These are phyloP conservation scores for Holotrichia oblita DNA, from an alignment of 1,140 invertebrate genomes.

Conservation along the genomic window DNA sequence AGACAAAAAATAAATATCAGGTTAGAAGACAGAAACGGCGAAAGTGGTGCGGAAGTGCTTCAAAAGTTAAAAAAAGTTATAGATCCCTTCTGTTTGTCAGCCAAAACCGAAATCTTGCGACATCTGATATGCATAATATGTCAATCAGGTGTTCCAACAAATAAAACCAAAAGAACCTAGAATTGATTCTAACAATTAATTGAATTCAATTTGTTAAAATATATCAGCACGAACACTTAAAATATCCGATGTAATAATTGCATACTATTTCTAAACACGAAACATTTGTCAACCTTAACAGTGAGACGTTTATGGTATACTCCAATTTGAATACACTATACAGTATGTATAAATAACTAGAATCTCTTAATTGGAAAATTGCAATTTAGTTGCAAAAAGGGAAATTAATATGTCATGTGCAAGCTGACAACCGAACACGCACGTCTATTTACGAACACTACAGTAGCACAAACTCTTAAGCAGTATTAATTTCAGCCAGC, in stretches of 20 bases:
- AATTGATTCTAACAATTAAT: background rate
- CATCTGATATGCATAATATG: too few relatives aligned
- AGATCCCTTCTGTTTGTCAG: too few relatives aligned
- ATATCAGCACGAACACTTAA: background rate
- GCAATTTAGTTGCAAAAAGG: background rate
- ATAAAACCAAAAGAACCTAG: too few relatives aligned
- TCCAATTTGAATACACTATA: background rate
- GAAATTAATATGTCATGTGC: conserved; percentile 2
- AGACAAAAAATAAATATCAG: too few relatives aligned
- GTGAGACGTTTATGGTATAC: background rate
- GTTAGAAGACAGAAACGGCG: too few relatives aligned
- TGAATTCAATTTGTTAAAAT: background rate
- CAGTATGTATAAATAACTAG: background rate
- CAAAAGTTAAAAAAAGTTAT: too few relatives aligned
- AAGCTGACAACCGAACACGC: background rate
- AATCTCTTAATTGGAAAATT: background rate
- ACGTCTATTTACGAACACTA: background rate
- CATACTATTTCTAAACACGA: too few relatives aligned
- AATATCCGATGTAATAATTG: background rate
- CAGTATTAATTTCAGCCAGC: background rate
- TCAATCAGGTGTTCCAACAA: too few relatives aligned
- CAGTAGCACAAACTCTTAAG: background rate
- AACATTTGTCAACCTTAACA: background rate
- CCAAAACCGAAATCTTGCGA: too few relatives aligned
- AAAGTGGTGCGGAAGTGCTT: too few relatives aligned